A percentile compares a stretch with the other conserved stretches of the same genome.
phyloP scores from a whole-genome alignment of 1,140 invertebrate species.

The Asbolus verrucosus region DNA sequence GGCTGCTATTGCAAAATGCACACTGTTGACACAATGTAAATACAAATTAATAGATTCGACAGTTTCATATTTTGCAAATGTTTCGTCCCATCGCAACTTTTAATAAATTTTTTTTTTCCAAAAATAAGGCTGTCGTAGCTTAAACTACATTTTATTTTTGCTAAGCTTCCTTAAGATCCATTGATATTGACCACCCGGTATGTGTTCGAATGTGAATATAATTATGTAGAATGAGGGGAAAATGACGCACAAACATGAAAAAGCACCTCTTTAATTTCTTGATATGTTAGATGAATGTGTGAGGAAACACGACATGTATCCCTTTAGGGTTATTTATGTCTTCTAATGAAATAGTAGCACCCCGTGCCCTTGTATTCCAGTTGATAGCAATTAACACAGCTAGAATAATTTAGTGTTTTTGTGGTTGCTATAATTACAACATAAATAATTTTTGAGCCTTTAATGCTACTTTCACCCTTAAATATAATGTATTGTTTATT shows the following conservation, averaged over 20 bases:
- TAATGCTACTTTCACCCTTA: slow-evolving; percentile 1
- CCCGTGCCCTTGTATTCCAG: slow-evolving; percentile 19
- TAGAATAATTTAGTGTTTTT: slow-evolving; percentile 45
- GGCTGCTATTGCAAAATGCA: no score
- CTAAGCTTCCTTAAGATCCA: no score
- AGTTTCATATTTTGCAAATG: no score
- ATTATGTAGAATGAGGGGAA: neutral
- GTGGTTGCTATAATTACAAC: slow-evolving; percentile 39
- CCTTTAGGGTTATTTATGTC: slow-evolving; percentile 48
- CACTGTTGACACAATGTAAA: no score
- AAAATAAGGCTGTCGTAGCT: no score
- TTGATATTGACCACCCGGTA: no score
- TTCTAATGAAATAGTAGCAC: slow-evolving; percentile 45
- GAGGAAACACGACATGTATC: slow-evolving; percentile 27
- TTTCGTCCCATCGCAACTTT: no score
- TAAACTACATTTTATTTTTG: no score
- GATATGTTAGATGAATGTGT: slow-evolving; percentile 2
- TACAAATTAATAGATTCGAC: no score
- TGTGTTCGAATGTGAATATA: no score
- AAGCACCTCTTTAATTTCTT: slow-evolving; percentile 3
- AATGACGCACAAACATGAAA: slow-evolving; percentile 17
- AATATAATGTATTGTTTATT: neutral
- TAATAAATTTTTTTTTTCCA: no score
- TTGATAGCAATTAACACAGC: slow-evolving; percentile 39
- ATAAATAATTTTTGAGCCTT: slow-evolving; percentile 37